Percentiles rank a stretch among this genome's conserved stretches.
These are phyloP conservation scores for Artibeus jamaicensis DNA, from an alignment of 2,797 vertebrate genomes.

Conservation along the genomic window DNA sequence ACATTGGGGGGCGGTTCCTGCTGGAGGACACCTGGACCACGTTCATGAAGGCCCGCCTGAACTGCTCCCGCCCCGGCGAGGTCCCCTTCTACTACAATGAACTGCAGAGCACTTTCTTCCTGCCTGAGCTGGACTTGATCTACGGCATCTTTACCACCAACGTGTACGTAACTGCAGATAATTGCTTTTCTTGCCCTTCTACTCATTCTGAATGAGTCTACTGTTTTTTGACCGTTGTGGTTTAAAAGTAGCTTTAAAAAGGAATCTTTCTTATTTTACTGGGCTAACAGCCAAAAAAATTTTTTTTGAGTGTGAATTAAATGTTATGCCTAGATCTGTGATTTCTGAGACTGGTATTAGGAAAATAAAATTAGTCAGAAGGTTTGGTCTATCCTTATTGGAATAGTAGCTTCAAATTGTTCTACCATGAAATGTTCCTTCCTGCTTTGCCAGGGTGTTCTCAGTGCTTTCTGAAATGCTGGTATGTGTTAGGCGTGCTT, in stretches of 20 bases:
- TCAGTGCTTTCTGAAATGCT: not conserved
- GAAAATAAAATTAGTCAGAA: not conserved
- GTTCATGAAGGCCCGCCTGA: conserved; percentile 97
- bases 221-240: not conserved
- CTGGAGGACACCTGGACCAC: conserved; percentile 99
- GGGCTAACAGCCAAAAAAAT: not conserved
- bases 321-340: not conserved
- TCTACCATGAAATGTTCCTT: not conserved
- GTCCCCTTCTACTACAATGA: conserved; percentile 97
- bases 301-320: not conserved
- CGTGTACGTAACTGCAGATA: conserved; percentile 86
- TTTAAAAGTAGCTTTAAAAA: not conserved
- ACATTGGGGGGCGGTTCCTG: conserved; percentile 95
- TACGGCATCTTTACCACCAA: conserved; percentile 99
- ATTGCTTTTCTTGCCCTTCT: not conserved
- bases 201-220: not conserved
- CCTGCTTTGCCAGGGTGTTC: not conserved
- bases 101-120: conserved; percentile 95
- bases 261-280: conserved; percentile 15
- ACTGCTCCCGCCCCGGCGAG: conserved; percentile 96
- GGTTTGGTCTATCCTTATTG: not conserved
- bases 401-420: not conserved
- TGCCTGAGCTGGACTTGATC: conserved; percentile 95
- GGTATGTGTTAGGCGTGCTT: not conserved
- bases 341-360: not conserved